A percentile compares a stretch with the other conserved stretches of the same genome.
phyloP scores from a whole-genome alignment of 1,140 invertebrate species.

The Drosophila fuyamai region DNA sequence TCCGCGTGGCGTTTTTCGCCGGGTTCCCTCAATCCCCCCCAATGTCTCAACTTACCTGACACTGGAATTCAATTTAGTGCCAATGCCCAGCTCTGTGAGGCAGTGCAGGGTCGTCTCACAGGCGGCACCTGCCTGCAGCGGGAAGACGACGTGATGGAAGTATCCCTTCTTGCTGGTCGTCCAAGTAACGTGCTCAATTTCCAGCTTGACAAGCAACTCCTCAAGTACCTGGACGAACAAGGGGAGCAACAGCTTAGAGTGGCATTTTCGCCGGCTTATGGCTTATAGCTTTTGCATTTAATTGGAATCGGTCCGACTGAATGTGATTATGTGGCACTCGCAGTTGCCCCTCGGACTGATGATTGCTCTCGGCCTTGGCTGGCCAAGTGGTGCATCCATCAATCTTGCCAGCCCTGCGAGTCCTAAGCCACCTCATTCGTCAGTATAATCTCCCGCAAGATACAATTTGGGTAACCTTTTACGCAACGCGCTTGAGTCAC shows the following conservation, averaged over 20 bases:
- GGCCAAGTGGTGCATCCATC: conserved; percentile 42
- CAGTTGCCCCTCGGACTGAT: neutral
- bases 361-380: conserved; percentile 16
- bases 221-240: conserved; percentile 86
- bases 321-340: neutral
- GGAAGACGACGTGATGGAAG: conserved; percentile 90
- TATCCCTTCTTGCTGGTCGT: conserved; percentile 88
- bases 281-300: conserved; percentile 54
- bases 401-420: conserved; percentile 40
- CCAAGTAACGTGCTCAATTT: conserved; percentile 90
- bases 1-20: conserved; percentile 17
- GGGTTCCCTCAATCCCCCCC: neutral
- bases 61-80: conserved; percentile 89
- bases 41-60: conserved; percentile 87
- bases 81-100: conserved; percentile 89
- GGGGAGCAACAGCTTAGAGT: conserved; percentile 34
- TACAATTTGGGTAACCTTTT: conserved; percentile 58
- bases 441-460: conserved; percentile 59
- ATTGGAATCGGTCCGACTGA: conserved; percentile 39
- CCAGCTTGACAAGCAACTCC: conserved; percentile 88
- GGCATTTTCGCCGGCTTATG: conserved; percentile 34
- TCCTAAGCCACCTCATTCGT: conserved; percentile 59
- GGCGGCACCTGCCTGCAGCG: conserved; percentile 88
- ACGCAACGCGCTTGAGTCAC: conserved; percentile 64
- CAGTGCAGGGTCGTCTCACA: conserved; percentile 90